Conservation (phyloP, 1,140 invertebrate genomes). For the Carcinoscorpius rotundicauda region DNA sequence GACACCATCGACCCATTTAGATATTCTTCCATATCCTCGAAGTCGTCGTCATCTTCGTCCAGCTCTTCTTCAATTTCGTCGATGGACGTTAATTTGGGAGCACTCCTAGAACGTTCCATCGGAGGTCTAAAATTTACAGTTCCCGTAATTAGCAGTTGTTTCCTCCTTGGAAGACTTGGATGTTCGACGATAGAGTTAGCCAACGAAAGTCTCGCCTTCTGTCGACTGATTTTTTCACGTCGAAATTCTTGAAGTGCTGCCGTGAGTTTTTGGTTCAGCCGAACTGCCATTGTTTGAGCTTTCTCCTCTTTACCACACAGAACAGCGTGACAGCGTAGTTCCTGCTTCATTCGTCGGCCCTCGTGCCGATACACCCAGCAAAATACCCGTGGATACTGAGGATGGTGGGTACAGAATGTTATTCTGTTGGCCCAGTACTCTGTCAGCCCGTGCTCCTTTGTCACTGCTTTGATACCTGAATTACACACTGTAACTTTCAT, state of each 20-base stretch:
- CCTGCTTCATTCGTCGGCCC: slow-evolving; percentile 85
- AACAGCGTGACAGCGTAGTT: slow-evolving; percentile 93
- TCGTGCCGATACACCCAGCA: slow-evolving; percentile 77
- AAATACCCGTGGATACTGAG: slow-evolving; percentile 79
- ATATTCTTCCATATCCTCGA: slow-evolving; percentile 10
- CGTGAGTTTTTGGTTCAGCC: slow-evolving; percentile 52
- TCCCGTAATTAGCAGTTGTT: slow-evolving; percentile 50
- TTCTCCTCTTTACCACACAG: slow-evolving; percentile 69
- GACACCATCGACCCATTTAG: slow-evolving; percentile 17
- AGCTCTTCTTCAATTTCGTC: slow-evolving; percentile 66
- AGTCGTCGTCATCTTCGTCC: slow-evolving; percentile 3
- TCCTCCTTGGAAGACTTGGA: slow-evolving; percentile 39
- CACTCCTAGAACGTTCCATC: slow-evolving; percentile 83
- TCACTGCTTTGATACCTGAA: slow-evolving; percentile 80
- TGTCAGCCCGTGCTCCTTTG: slow-evolving; percentile 93
- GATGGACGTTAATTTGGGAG: slow-evolving; percentile 85
- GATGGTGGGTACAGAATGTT: slow-evolving; percentile 79
- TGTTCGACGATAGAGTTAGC: slow-evolving; percentile 34
- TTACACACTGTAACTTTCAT: slow-evolving; percentile 58
- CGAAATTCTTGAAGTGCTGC: slow-evolving; percentile 88
- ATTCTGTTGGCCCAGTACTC: slow-evolving; percentile 94
- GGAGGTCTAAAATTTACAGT: slow-evolving; percentile 63
- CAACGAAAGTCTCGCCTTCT: slow-evolving; percentile 85
- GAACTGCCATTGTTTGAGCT: slow-evolving; percentile 58
- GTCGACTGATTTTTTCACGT: slow-evolving; percentile 79